Conservation (phyloP, 2,888 invertebrate species). For the Ommatoiulus sabulosus region DNA sequence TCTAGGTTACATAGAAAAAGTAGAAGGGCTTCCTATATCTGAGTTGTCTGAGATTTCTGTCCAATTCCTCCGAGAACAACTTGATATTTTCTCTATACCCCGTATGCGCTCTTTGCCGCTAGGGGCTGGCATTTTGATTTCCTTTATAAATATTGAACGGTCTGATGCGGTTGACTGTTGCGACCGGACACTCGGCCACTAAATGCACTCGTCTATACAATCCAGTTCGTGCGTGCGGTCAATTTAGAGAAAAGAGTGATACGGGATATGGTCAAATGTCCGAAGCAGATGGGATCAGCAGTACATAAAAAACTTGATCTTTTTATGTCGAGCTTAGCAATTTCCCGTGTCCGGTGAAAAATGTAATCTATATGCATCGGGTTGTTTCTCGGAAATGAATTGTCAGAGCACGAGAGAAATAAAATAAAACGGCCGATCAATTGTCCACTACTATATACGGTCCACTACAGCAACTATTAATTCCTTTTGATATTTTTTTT, state of each 20-base stretch:
- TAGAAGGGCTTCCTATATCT: too few species aligned
- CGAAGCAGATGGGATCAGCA: neutral
- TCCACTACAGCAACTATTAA: neutral
- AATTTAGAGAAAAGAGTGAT: neutral
- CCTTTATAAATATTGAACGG: too few species aligned
- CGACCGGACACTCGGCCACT: neutral
- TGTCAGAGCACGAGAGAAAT: neutral
- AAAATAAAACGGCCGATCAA: slow-evolving; percentile 8
- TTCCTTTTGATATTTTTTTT: neutral
- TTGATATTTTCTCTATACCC: too few species aligned
- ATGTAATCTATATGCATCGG: slow-evolving; percentile 6
- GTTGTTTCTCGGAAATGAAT: neutral
- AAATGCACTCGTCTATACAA: neutral
- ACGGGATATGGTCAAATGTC: neutral
- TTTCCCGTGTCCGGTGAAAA: neutral
- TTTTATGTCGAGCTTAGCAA: slow-evolving; percentile 8
- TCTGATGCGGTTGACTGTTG: neutral
- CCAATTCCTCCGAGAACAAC: too few species aligned
- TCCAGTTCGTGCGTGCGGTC: neutral
- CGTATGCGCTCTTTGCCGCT: too few species aligned
- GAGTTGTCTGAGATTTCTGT: too few species aligned
- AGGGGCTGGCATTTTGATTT: too few species aligned
- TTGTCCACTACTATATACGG: slow-evolving; percentile 4
- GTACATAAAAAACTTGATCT: neutral
- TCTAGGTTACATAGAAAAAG: too few species aligned